A percentile compares a stretch with the other conserved stretches of the same genome.
Conservation (phyloP, 2,797 vertebrate species). For the Aldrovandia affinis region DNA sequence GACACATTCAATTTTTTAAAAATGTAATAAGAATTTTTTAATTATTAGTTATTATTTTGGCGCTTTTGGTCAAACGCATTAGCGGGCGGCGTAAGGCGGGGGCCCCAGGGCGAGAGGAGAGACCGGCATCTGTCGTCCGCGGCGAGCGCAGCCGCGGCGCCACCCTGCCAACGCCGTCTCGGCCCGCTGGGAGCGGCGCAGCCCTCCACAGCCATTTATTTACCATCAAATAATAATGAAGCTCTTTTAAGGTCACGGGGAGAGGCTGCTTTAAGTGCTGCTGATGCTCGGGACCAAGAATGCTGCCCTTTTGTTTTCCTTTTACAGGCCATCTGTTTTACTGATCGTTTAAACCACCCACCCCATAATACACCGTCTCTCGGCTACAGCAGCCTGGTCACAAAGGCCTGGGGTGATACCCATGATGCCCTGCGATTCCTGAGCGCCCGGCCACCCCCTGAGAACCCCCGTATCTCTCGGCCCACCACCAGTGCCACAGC, state of each 20-base stretch:
- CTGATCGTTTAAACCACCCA: background rate
- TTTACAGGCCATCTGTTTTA: background rate
- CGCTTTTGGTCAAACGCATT: background rate
- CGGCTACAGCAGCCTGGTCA: background rate
- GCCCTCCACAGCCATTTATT: conserved; percentile 11
- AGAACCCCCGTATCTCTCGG: background rate
- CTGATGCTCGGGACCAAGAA: background rate
- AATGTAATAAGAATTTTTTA: too few relatives aligned
- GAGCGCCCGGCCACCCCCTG: background rate
- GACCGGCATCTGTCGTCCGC: conserved; percentile 60
- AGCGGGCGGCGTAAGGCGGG: background rate
- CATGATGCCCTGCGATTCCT: background rate
- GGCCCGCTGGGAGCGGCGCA: background rate
- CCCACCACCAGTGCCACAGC: too few relatives aligned
- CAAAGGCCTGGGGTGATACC: background rate
- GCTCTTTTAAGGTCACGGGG: conserved; percentile 17
- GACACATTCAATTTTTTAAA: too few relatives aligned
- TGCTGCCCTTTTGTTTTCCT: background rate
- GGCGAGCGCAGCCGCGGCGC: conserved; percentile 56
- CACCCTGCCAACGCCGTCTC: conserved; percentile 54
- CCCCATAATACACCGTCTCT: background rate
- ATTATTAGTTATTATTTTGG: background rate
- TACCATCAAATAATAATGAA: conserved; percentile 23
- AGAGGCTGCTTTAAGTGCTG: background rate
- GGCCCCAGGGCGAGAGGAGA: conserved; percentile 65